phyloP scores from a whole-genome alignment of 2,888 invertebrate genomes.

The Sturmia bella region DNA sequence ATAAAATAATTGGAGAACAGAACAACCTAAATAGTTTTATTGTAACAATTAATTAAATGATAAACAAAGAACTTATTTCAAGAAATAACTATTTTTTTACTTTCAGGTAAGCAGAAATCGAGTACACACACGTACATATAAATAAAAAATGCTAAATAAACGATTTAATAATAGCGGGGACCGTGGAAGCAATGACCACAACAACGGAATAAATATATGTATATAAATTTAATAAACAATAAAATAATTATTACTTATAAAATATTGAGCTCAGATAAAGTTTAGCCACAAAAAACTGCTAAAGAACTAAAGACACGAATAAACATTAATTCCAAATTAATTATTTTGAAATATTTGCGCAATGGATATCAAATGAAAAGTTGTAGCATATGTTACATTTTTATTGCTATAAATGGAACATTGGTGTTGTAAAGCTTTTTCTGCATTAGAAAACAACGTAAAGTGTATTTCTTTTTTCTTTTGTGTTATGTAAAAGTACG shows the following conservation, averaged over 20 bases:
- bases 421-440: slow-evolving; percentile 69
- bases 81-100: slow-evolving; percentile 58
- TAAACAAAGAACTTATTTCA: slow-evolving; percentile 35
- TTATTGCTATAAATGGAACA: slow-evolving; percentile 75
- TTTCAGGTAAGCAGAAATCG: slow-evolving; percentile 40
- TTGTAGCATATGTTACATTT: slow-evolving; percentile 65
- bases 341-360: slow-evolving; percentile 62
- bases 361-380: slow-evolving; percentile 65
- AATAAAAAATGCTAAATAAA: slow-evolving; percentile 18
- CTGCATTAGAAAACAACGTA: slow-evolving; percentile 2
- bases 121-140: slow-evolving; percentile 2
- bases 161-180: slow-evolving; percentile 49
- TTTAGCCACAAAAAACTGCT: slow-evolving; percentile 17
- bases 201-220: slow-evolving; percentile 41
- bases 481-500: slow-evolving; percentile 14
- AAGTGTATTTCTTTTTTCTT: slow-evolving; percentile 6
- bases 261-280: slow-evolving; percentile 38
- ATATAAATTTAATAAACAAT: slow-evolving; percentile 29
- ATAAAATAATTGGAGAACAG: too few species aligned
- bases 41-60: neutral
- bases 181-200: slow-evolving; percentile 28
- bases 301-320: slow-evolving; percentile 1
- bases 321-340: slow-evolving; percentile 46
- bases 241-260: slow-evolving; percentile 6
- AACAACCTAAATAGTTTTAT: slow-evolving; percentile 14